A percentile compares a stretch with the other conserved stretches of the same genome.
These are phyloP conservation scores for Halocynthia roretzi DNA, from an alignment of 23 tunicate species.

Conservation along the genomic window DNA sequence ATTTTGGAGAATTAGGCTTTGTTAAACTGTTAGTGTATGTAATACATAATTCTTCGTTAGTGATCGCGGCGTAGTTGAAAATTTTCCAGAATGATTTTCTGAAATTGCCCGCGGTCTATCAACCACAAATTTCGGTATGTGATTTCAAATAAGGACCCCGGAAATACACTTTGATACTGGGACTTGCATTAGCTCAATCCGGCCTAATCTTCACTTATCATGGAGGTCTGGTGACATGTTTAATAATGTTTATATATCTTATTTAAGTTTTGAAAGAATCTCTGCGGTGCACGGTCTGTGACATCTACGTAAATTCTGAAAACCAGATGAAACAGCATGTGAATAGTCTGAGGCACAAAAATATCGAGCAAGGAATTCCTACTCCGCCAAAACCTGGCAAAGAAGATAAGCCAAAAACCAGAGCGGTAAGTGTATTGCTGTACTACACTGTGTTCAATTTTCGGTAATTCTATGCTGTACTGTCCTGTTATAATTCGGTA, in stretches of 20 bases:
- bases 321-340: constrained; percentile 95
- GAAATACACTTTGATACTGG: no score
- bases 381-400: constrained; percentile 66
- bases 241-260: neutral
- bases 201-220: no score
- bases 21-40: no score
- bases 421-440: constrained; percentile 42
- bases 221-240: no score
- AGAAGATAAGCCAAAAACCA: constrained; percentile 59
- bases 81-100: no score
- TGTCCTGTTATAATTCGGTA: neutral
- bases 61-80: no score
- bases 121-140: no score
- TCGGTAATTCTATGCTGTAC: neutral
- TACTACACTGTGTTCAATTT: neutral
- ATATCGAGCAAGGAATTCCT: constrained; percentile 81
- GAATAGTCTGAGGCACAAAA: constrained; percentile 81
- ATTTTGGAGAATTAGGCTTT: no score
- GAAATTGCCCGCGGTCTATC: no score
- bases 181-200: no score
- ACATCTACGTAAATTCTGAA: constrained; percentile 87
- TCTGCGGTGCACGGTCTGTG: constrained; percentile 76
- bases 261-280: constrained; percentile 82
- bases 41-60: no score
- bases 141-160: no score